Evolutionary conservation across 1,140 invertebrate species (phyloP).

Genomic region (Cepaea nemoralis): DNA sequence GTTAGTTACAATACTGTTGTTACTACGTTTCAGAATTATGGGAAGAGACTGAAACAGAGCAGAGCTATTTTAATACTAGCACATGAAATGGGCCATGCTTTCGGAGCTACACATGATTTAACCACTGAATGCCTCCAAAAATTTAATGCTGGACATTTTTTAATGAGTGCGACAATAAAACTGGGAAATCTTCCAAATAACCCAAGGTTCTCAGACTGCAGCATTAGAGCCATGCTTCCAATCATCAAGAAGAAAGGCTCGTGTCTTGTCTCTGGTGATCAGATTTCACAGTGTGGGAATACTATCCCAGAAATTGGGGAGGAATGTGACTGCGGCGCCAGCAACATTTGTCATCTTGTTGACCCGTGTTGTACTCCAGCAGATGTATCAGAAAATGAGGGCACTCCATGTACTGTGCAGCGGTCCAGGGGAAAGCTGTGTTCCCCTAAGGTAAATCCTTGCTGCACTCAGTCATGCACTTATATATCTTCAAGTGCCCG

Average conservation of each 20-base stretch:
- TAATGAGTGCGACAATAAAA: constrained; percentile 58
- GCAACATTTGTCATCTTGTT: constrained; percentile 45
- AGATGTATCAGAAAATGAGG: constrained; percentile 29
- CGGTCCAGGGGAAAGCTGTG: constrained; percentile 51
- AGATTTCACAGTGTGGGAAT: constrained; percentile 58
- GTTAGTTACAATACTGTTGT: constrained; percentile 58
- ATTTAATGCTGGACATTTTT: constrained; percentile 54
- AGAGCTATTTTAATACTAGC: constrained; percentile 51
- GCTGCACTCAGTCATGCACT: constrained; percentile 52
- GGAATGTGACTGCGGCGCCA: constrained; percentile 65
- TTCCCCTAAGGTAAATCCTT: constrained; percentile 49
- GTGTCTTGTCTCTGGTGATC: constrained; percentile 41
- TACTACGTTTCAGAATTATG: constrained; percentile 52
- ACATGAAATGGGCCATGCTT: constrained; percentile 66
- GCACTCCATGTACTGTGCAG: constrained; percentile 53
- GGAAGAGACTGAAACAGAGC: constrained; percentile 39
- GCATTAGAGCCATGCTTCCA: constrained; percentile 58
- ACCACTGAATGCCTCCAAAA: constrained; percentile 48
- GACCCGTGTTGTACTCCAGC: constrained; percentile 63
- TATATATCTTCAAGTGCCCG: constrained; percentile 23
- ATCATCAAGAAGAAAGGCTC: constrained; percentile 57
- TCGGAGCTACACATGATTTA: constrained; percentile 62
- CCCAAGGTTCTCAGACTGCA: constrained; percentile 61
- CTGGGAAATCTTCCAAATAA: constrained; percentile 57
- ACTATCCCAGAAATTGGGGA: constrained; percentile 55